Evolutionary conservation across 35 echinoderm and acorn worm genomes (phyloP), one percentile per base, ranked within the genome.

Genomic region (Eucidaris tribuloides): DNA sequence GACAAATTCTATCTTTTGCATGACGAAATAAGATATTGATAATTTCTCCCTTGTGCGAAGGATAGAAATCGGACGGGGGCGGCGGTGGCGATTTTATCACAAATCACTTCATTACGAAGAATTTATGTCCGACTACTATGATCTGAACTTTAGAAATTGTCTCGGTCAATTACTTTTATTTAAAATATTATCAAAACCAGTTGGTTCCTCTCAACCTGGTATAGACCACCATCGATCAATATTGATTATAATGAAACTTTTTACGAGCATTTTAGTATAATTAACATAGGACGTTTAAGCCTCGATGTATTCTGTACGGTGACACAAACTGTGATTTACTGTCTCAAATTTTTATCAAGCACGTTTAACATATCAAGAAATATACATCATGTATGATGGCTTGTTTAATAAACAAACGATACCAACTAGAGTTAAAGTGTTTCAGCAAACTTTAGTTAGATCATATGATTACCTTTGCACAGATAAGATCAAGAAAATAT

Each of bases 41-140:
- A 37, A 58, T 37, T 58, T 81, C 30, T 81, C 78, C 78, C 28
- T 81, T 81, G 44, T 81, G 5, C 28, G 78, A 27, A 81, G 41
- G 78, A 81, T 43, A 81, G 50, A 52, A 52, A 81, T 58, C 45
- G 27, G 27, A 6, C 42, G 4, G 82, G 60, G 3, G 64, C 61
- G 9, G 61, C 42, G 22, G 63, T 71, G 2, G 60, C 82, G 4
- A 61, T 83, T 4, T 82, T 32, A 42, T 82, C 9, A 24, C 39
- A 41, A 30, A 80, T 52, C 48, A 52, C 48, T 52, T n/a, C 48
- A 52, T 52, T 52, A 11, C n/a, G 48, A 52, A 52, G 48, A 52
- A n/a, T n/a, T 52, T 11, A 64, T 11, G n/a, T 11, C 11, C 32
- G 44, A n/a, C n/a, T n/a, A n/a, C n/a, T 41, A 17, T 62, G 32